Conservation (phyloP, 2,888 invertebrate species). For the Eristalis pertinax region DNA sequence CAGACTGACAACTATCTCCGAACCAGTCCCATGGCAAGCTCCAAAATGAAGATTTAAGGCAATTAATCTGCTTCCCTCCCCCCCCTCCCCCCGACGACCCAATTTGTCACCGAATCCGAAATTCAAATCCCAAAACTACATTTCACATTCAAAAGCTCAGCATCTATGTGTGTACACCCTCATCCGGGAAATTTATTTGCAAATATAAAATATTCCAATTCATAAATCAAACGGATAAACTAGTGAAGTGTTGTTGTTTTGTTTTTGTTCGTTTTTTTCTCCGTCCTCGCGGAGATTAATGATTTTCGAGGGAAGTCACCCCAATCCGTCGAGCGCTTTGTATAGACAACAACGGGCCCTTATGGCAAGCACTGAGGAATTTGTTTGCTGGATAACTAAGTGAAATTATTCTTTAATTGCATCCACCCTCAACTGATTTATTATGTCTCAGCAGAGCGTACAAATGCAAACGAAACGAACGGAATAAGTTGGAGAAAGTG, state of each 20-base stretch:
- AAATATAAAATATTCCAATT: conserved; percentile 67
- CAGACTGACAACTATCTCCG: background rate
- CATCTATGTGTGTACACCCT: background rate
- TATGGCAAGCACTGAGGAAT: conserved; percentile 56
- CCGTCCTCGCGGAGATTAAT: conserved; percentile 49
- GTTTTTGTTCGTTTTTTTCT: no score
- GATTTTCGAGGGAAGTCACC: conserved; percentile 39
- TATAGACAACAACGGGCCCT: conserved; percentile 15
- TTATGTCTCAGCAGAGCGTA: conserved; percentile 30
- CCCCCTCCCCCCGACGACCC: conserved; percentile 3
- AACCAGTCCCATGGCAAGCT: conserved; percentile 11
- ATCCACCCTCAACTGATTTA: conserved; percentile 64
- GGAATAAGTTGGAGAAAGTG: conserved; percentile 26
- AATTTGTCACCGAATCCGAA: conserved; percentile 55
- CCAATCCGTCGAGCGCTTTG: background rate
- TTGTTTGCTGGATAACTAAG: conserved; percentile 63
- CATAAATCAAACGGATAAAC: conserved; percentile 68
- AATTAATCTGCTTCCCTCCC: conserved; percentile 57
- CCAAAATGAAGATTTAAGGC: conserved; percentile 60
- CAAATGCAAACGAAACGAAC: conserved; percentile 10
- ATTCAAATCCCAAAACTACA: conserved; percentile 58
- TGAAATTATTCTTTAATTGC: conserved; percentile 70
- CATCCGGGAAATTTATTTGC: conserved; percentile 64
- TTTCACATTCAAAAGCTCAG: conserved; percentile 25
- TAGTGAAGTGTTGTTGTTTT: conserved; percentile 21